phyloP scores from a whole-genome alignment of 1,140 invertebrate species.

The Agrilus planipennis region DNA sequence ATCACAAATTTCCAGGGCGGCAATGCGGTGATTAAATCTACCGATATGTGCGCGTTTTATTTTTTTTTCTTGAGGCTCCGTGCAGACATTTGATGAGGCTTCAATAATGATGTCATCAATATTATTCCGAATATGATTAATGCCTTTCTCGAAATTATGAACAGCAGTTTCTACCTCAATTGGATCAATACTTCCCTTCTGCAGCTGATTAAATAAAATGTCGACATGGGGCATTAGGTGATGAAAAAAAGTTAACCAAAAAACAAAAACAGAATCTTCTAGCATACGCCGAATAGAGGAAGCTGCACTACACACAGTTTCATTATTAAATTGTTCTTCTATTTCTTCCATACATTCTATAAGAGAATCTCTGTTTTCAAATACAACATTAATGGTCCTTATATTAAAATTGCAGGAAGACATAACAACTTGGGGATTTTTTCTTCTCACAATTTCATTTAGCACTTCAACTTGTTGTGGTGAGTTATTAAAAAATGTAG shows the following conservation, averaged over 20 bases:
- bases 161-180: conserved; percentile 5
- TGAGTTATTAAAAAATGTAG: conserved; percentile 10
- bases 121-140: conserved; percentile 4
- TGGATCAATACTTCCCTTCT: conserved; percentile 8
- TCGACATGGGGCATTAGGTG: conserved; percentile 14
- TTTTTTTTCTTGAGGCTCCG: background rate
- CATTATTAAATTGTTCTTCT: conserved; percentile 1
- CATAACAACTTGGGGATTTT: background rate
- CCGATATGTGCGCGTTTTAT: background rate
- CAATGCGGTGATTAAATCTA: background rate
- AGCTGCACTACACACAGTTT: conserved; percentile 5
- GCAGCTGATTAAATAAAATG: conserved; percentile 15
- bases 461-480: conserved; percentile 3
- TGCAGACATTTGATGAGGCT: background rate
- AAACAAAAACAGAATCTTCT: conserved; percentile 10
- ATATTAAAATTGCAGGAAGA: conserved; percentile 12
- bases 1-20: conserved; percentile 17
- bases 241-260: conserved; percentile 18
- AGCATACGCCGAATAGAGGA: conserved; percentile 5
- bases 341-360: conserved; percentile 10
- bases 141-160: conserved; percentile 4
- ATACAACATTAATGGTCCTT: conserved; percentile 5
- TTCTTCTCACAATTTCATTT: conserved; percentile 4
- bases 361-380: conserved; percentile 7
- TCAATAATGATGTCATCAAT: conserved; percentile 4